Evolutionary conservation across 2,888 invertebrate genomes (phyloP), one percentile per base, ranked within the genome.

Genomic region (Cheilosia soror): DNA sequence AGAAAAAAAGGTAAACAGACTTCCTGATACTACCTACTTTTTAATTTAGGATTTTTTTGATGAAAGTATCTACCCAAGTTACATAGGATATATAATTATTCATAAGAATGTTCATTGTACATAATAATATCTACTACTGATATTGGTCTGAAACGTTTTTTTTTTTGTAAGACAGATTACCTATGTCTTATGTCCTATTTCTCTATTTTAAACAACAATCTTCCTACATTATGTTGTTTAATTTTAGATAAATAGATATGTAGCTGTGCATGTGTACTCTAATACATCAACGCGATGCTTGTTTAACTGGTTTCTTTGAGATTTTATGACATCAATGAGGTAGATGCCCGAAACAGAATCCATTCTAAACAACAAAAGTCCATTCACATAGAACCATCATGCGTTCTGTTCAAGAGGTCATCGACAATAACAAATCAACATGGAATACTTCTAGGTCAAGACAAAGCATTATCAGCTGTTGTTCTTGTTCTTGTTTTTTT

Each of bases 391-490:
- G 47, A 47, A 47, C 47, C 47, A 47, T 47, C n/a, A 1, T n/a
- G n/a, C 20, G 42, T 5, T 44, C 42, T 44, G 42, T 44, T 37
- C 13, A n/a, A 42, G 13, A 42, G 42, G 42, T 44, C 47, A 15
- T 47, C 47, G 47, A 44, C 42, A 44, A 44, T 20, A 20, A 20
- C 20, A 20, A 20, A 20, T 1, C 42, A n/a, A n/a, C 42, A 44
- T 3, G n/a, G 11, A 27, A 20, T 20, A 47, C 20, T 15, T 47
- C 2, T 47, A 47, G 47, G 15, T 15, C 47, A 47, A 15, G 6
- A 47, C 15, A 47, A 47, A 47, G 47, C 7, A 6, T 15, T 15
- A 47, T 47, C 47, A 47, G 47, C 47, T 44, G 47, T 47, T 47
- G 47, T 47, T 47, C 3, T 42, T 42, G n/a, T 5, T 44, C 1